Base-by-base conservation (phyloP, 2,113 vertebrate genomes). In the Pao palembangensis region DNA sequence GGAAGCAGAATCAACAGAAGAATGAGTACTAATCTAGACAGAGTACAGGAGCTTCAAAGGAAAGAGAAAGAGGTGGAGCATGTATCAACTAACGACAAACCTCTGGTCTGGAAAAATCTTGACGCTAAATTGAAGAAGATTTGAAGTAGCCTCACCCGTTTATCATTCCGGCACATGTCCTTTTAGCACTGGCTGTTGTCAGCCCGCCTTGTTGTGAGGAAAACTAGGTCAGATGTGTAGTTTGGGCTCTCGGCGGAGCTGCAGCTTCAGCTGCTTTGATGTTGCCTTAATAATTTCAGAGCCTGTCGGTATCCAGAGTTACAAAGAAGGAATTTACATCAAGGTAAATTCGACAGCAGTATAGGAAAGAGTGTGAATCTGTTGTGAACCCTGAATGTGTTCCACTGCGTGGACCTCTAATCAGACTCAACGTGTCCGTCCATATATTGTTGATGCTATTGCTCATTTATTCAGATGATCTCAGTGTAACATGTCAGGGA, bases 181-280 rank as follows among this genome's bases (percentile, higher is more conserved):
- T 53, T 64, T 67, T 69, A 64, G 49, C 14, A 8, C 34, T 23
- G 4, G 48, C 25, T 62, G 18, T 50, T 65, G 61, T 66, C 34
- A 5, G 49, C 44, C 11, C 28, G 38, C 54, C 73, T 76, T 34
- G 23, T 67, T 44, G 49, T 18, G 23, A 59, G 64, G 31, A 69
- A 79, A 82, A 77, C 16, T 85, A 59, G 77, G 80, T 85, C 80
- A 85, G 82, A 83, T 43, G 51, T 49, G 48, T 50, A 62, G 65
- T 67, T 71, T 71, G 10, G 53, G 58, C 42, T 73, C 71, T 46
- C 63, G 34, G 62, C 62, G 52, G 68, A 61, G 64, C 71, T 63
- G 11, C 15, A 44, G 48, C 68, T 61, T 64, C 11, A 4, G 28
- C 50, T 43, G 55, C 68, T 88, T 85, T 86, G 71, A 83, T 83